Evolutionary conservation across 1,140 invertebrate genomes (phyloP), one percentile per base, ranked within the genome.

Genomic region (Solenopsis fugax): DNA sequence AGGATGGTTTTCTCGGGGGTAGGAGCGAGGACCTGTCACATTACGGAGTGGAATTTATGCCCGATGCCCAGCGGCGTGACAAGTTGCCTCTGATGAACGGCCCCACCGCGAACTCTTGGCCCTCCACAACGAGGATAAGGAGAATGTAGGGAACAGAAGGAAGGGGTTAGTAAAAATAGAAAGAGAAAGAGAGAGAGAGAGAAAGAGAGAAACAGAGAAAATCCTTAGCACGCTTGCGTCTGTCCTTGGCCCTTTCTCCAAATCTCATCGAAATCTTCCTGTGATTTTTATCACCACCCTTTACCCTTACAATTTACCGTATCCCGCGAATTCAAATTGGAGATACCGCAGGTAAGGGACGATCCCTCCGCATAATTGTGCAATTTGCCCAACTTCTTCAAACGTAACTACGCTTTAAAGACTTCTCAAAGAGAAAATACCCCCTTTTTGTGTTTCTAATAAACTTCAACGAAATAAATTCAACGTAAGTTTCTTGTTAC

Each of bases 71-170:
- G 93, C 94, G 94, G 94, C 94, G 93, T 94, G 95, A 95, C 94
- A 95, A 95, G 95, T 95, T 95, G 94, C 93, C 93, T 94, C 94
- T 95, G 95, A 95, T 95, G 94, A 95, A 95, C 94, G 94, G 93
- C 93, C 93, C 92, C 92, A 91, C 90, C 89, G 94, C 94, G 94
- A 94, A 95, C 94, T 95, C 93, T 94, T 95, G 94, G 93, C 94
- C 94, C 94, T 93, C 89, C 86, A 67, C 24, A 54, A 82, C 75
- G 77, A 89, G 89, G 82, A 88, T 89, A 86, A 67, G 85, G 56
- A 62, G 85, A 85, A 88, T 58, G 52, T 52, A 21, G 78, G 50
- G 71, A 80, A 48, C 48, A 41, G 85, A 58, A 62, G 50, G 41
- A 60, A 54, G 41, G 71, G 34, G 3, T 16, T n/a, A 48, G 60